Percentiles rank a stretch among this genome's conserved stretches.
Conservation (phyloP, 2,797 vertebrate species). For the Dallia pectoralis region DNA sequence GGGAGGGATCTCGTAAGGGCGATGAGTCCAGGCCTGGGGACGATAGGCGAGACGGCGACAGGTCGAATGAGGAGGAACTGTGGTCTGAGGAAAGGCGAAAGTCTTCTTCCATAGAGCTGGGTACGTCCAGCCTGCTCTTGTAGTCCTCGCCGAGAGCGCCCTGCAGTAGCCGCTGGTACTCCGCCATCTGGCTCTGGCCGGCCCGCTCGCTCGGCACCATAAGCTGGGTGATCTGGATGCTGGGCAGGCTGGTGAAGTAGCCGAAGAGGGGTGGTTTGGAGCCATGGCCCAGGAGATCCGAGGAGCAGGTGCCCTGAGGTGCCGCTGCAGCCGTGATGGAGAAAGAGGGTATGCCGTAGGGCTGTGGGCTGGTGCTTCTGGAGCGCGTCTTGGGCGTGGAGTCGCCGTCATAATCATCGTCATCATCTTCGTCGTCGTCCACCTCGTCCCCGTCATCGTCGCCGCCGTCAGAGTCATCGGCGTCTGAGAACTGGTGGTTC, state of each 20-base stretch:
- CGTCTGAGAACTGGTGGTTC: slow-evolving; percentile 95
- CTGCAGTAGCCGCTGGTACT: slow-evolving; percentile 84
- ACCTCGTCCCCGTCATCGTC: slow-evolving; percentile 91
- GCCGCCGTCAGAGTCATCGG: slow-evolving; percentile 87
- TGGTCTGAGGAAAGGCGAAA: slow-evolving; percentile 73
- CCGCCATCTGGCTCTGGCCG: slow-evolving; percentile 73
- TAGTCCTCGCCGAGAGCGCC: slow-evolving; percentile 75
- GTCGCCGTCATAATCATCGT: slow-evolving; percentile 94
- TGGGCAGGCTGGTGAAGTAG: slow-evolving; percentile 91
- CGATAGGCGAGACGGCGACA: slow-evolving; percentile 85
- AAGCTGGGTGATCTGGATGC: slow-evolving; percentile 92
- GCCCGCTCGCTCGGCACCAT: slow-evolving; percentile 74
- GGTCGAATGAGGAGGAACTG: slow-evolving; percentile 81
- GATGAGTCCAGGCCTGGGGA: slow-evolving; percentile 88
- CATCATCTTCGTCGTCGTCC: slow-evolving; percentile 94
- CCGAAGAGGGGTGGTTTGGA: slow-evolving; percentile 82
- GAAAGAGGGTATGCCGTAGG: slow-evolving; percentile 81
- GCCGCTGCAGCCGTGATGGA: slow-evolving; percentile 79
- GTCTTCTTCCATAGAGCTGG: slow-evolving; percentile 89
- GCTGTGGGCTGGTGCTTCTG: slow-evolving; percentile 93
- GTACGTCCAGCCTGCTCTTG: slow-evolving; percentile 66
- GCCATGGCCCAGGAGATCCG: slow-evolving; percentile 71
- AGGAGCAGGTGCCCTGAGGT: slow-evolving; percentile 67
- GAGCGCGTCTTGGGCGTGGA: slow-evolving; percentile 92
- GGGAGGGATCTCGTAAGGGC: slow-evolving; percentile 84